Conservation (phyloP, 2,113 vertebrate genomes). For the Numenius arquata region DNA sequence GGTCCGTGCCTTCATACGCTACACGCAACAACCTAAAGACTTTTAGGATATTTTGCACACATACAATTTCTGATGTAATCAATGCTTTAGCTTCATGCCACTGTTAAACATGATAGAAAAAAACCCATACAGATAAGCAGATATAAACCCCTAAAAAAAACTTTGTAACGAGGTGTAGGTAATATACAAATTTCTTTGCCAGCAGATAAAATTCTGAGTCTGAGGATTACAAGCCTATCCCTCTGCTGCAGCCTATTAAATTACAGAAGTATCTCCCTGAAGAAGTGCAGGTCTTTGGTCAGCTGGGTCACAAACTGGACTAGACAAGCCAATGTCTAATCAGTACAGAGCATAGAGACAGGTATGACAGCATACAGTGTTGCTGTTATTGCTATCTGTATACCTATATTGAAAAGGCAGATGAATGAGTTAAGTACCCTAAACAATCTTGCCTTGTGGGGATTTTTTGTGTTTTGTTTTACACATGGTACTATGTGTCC, state of each 20-base stretch:
- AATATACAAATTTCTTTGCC: neutral
- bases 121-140: neutral
- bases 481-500: neutral
- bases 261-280: neutral
- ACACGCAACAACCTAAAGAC: neutral
- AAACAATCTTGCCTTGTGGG: neutral
- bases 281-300: neutral
- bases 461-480: neutral
- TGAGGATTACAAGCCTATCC: neutral
- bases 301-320: neutral
- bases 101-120: neutral
- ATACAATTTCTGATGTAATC: neutral
- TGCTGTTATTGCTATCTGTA: rapidly evolving
- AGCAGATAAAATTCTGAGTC: neutral
- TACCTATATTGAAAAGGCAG: neutral
- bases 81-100: neutral
- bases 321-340: neutral
- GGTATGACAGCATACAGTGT: neutral
- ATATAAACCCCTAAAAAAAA: neutral
- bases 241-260: neutral
- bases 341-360: neutral
- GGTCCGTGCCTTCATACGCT: too few species aligned
- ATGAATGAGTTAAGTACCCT: neutral
- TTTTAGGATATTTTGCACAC: neutral
- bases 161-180: neutral